Evolutionary conservation across 2,888 invertebrate species (phyloP), one percentile per base, ranked within the genome.

Genomic region (Leptarthrus brevirostris): DNA sequence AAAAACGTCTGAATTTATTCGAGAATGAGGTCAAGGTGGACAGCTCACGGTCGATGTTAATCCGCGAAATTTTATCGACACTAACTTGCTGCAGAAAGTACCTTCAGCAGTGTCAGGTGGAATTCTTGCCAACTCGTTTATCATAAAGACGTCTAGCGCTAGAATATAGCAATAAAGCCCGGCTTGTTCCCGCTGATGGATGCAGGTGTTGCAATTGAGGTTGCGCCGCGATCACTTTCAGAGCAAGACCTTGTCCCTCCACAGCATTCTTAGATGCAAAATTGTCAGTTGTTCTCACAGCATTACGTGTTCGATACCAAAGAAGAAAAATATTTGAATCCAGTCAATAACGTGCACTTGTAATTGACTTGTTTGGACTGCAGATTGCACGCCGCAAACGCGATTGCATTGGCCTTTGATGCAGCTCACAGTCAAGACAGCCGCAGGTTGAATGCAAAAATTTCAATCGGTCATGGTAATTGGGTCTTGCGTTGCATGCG

Each of bases 401-500:
- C 69, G 36, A 69, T 18, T 69, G 69, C 69, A 69, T 49, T 73
- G 75, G 75, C 75, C 75, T 75, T 73, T 64, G 70, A 61, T 73
- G 73, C 70, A 70, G 70, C 49, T 73, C 72, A 52, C 70, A 58
- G 54, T 40, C 70, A 61, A 75, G 64, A 49, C 75, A 73, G 75
- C 69, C 73, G 52, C 69, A 75, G 69, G 75, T 75, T 74, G 74
- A 76, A 76, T 76, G 76, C 76, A 76, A 76, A 76, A 76, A 74
- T 73, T 52, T 58, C 72, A 61, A 49, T 72, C 74, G 76, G 76
- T 76, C 76, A 76, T 76, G 76, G 76, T 76, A 76, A 76, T 74
- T 74, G 73, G 74, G 76, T 74, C 76, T 73, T 54, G 66, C 64
- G 47, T 61, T 72, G 58, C 69, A 58, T 58, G 58, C 58, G 47